A percentile compares a stretch with the other conserved stretches of the same genome.
phyloP scores from a whole-genome alignment of 2,888 invertebrate species.

The Noctuana brunneofusca region DNA sequence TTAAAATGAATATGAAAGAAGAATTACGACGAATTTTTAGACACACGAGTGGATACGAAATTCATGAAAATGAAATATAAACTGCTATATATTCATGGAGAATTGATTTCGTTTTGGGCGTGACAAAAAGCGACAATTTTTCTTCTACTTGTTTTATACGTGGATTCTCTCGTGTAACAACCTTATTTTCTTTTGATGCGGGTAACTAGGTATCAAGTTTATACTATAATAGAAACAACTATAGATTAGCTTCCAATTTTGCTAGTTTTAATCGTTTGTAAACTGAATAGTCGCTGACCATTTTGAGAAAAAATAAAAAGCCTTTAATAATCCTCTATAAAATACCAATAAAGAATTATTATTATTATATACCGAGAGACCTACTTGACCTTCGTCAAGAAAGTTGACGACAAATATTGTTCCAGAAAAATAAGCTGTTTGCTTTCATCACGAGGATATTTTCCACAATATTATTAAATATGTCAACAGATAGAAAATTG shows the following conservation, averaged over 20 bases:
- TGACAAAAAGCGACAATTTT: not conserved
- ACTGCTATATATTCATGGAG: conserved; percentile 37
- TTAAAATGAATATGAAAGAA: not conserved
- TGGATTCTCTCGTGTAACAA: too few species aligned
- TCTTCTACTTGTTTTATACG: too few species aligned
- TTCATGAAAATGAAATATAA: conserved; percentile 18
- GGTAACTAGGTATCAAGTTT: too few species aligned
- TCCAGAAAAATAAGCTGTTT: conserved; percentile 15
- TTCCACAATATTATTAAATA: conserved; percentile 23
- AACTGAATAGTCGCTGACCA: too few species aligned
- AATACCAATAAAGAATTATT: not conserved
- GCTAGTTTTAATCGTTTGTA: too few species aligned
- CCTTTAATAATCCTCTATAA: not conserved
- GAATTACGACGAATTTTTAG: not conserved
- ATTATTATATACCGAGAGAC: not conserved
- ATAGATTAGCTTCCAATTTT: too few species aligned
- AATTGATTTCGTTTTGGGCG: conserved; percentile 32
- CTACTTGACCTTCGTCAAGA: conserved; percentile 10
- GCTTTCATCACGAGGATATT: conserved; percentile 4
- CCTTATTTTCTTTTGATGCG: too few species aligned
- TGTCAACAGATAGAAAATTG: conserved; percentile 29
- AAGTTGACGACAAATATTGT: conserved; percentile 10
- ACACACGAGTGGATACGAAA: conserved; percentile 5
- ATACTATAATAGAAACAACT: too few species aligned
- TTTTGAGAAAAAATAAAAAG: too few species aligned